Evolutionary conservation across 2,888 invertebrate genomes (phyloP).

Genomic region (Acanthacorydalis orientalis): DNA sequence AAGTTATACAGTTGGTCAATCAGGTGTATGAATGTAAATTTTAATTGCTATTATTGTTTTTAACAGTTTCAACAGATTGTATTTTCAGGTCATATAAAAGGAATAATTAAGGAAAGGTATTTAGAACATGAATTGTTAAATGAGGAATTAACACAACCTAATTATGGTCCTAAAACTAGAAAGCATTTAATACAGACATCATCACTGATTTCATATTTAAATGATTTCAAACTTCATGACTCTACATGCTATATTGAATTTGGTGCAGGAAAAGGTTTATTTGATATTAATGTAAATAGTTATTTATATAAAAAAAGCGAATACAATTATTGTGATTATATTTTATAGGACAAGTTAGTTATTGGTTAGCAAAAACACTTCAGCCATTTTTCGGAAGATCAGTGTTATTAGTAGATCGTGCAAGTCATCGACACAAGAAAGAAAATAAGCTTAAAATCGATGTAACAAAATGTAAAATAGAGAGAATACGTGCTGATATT

Average conservation of each 20-base stretch:
- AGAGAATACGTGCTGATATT: constrained; percentile 65
- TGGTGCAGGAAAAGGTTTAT: constrained; percentile 73
- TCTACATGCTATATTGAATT: constrained; percentile 67
- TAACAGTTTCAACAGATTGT: not conserved
- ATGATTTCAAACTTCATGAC: constrained; percentile 37
- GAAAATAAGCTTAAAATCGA: constrained; percentile 39
- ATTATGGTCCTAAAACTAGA: constrained; percentile 41
- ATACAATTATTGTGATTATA: not conserved
- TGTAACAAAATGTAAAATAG: constrained; percentile 27
- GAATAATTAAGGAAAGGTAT: constrained; percentile 24
- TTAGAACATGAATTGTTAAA: constrained; percentile 28
- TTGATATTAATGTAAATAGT: not conserved
- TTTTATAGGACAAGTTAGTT: constrained; percentile 53
- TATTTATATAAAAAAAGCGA: constrained; percentile 2
- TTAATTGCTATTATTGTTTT: not conserved
- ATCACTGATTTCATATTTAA: constrained; percentile 52
- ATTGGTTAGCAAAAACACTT: constrained; percentile 51
- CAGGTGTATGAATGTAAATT: constrained; percentile 21
- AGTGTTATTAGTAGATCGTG: constrained; percentile 62
- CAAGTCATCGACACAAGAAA: constrained; percentile 66
- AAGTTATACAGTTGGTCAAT: constrained; percentile 27
- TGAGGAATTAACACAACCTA: constrained; percentile 30
- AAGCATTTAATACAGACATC: constrained; percentile 69
- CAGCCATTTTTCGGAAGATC: constrained; percentile 29
- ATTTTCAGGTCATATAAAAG: constrained; percentile 16